Conservation (phyloP, 2,888 invertebrate species). For the Argyresthia goedartella region DNA sequence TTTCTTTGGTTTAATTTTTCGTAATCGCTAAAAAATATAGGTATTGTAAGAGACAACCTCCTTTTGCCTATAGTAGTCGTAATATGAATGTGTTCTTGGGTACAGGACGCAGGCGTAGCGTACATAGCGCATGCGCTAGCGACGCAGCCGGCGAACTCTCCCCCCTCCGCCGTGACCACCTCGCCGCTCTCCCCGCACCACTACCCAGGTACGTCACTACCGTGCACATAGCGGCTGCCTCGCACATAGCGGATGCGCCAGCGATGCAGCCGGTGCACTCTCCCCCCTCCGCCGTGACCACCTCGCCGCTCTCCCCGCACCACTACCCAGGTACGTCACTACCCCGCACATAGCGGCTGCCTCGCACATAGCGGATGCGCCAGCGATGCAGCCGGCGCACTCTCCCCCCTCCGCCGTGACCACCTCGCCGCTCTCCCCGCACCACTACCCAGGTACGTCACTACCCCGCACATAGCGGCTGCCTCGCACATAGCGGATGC, state of each 20-base stretch:
- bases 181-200: conserved; percentile 27
- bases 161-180: conserved; percentile 40
- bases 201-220: conserved; percentile 20
- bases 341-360: no score
- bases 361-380: no score
- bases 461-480: no score
- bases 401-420: no score
- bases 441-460: no score
- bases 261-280: not conserved
- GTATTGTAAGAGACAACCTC: no score
- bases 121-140: conserved; percentile 81
- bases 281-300: not conserved
- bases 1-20: not conserved
- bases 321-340: no score
- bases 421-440: no score
- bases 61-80: not conserved
- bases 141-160: conserved; percentile 72
- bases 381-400: no score
- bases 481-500: no score
- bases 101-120: conserved; percentile 79
- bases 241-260: not conserved
- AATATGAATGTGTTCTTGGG: not conserved
- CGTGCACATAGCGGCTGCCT: not conserved
- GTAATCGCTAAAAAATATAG: not conserved
- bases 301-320: not conserved